A percentile compares a stretch with the other conserved stretches of the same genome.
Evolutionary conservation across 2,888 invertebrate species (phyloP).

Genomic region (Drosophila subsilvestris): DNA sequence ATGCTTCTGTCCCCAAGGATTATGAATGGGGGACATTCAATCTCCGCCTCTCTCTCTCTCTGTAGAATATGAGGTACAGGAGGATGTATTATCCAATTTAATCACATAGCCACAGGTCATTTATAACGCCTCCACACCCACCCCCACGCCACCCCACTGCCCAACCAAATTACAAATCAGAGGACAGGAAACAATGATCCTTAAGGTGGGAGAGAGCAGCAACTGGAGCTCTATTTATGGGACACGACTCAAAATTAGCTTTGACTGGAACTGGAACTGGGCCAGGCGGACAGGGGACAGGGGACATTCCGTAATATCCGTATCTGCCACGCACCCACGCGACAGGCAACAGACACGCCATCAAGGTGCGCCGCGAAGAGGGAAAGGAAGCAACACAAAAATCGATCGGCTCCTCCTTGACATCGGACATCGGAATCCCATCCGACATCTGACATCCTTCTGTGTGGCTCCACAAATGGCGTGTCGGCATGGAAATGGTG

Average conservation of each 20-base stretch:
- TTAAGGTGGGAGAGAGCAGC: neutral
- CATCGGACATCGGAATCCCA: slow-evolving; percentile 4
- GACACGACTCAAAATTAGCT: slow-evolving; percentile 32
- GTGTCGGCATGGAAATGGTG: slow-evolving; percentile 47
- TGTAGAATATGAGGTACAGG: no score
- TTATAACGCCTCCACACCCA: neutral
- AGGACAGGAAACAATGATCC: slow-evolving; percentile 9
- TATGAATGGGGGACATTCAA: neutral
- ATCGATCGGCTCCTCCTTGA: slow-evolving; percentile 25
- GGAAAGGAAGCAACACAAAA: slow-evolving; percentile 17
- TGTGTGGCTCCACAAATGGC: slow-evolving; percentile 45
- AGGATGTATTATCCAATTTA: no score
- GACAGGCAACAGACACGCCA: slow-evolving; percentile 6
- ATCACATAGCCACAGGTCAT: neutral
- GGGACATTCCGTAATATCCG: neutral
- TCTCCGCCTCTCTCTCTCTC: no score
- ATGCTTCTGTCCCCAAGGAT: slow-evolving; percentile 10
- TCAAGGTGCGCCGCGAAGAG: slow-evolving; percentile 21
- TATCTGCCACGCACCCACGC: slow-evolving; percentile 28
- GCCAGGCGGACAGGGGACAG: no score
- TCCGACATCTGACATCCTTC: slow-evolving; percentile 7
- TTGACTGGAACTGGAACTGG: slow-evolving; percentile 20
- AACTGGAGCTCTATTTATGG: slow-evolving; percentile 29
- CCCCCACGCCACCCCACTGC: neutral
- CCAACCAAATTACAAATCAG: slow-evolving; percentile 12